These are phyloP conservation scores for Choristoneura fumiferana DNA, from an alignment of 1,140 invertebrate species.

Conservation along the genomic window DNA sequence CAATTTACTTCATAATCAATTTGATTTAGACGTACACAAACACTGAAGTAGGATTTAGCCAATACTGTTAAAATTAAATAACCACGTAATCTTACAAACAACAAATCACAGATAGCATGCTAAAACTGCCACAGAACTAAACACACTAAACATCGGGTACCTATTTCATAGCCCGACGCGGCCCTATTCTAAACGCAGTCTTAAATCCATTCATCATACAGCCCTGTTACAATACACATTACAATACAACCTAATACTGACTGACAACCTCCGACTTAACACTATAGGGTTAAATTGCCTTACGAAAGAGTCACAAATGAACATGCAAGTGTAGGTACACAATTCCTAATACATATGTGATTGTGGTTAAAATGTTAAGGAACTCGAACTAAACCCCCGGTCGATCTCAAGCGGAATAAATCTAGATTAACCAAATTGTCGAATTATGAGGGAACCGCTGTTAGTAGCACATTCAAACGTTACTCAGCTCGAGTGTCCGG, in stretches of 20 bases:
- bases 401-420: too few relatives aligned
- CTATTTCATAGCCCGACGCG: neutral
- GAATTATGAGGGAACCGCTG: neutral
- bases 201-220: constrained; percentile 61
- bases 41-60: neutral
- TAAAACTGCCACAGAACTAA: constrained; percentile 51
- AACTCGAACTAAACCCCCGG: neutral
- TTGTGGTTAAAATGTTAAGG: too few relatives aligned
- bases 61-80: constrained; percentile 52
- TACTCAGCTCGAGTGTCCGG: constrained; percentile 54
- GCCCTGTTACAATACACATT: constrained; percentile 23
- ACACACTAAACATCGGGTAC: constrained; percentile 27
- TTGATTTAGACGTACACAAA: neutral
- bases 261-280: constrained; percentile 34
- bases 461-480: constrained; percentile 46
- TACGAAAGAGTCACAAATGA: constrained; percentile 20
- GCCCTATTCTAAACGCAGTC: constrained; percentile 69
- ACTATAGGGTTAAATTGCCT: neutral
- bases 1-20: too few relatives aligned
- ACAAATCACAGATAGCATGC: constrained; percentile 73
- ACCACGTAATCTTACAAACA: constrained; percentile 55
- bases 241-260: constrained; percentile 49
- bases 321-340: constrained; percentile 50
- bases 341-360: too few relatives aligned
- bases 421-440: too few relatives aligned